These are phyloP conservation scores for Micrasema longulum DNA, from an alignment of 1,140 invertebrate genomes.

Conservation along the genomic window DNA sequence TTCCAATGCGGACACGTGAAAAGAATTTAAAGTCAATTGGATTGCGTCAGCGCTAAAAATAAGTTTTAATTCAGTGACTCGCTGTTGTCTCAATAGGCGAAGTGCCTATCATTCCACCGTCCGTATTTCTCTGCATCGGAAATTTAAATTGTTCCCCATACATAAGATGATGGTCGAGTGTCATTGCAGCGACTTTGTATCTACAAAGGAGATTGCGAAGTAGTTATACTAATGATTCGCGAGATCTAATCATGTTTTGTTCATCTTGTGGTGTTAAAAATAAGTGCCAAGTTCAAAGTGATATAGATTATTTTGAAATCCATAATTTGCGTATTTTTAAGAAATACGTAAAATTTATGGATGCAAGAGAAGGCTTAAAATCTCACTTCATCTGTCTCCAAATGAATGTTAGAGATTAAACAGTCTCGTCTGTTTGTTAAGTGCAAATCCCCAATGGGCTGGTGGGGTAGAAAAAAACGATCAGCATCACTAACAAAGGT, in stretches of 20 bases:
- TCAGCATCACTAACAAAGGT: conserved; percentile 26
- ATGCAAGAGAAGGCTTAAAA: no score
- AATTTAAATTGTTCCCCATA: conserved; percentile 31
- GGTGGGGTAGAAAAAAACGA: conserved; percentile 27
- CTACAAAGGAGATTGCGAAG: background rate
- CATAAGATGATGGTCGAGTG: conserved; percentile 3
- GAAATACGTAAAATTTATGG: background rate
- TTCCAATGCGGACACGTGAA: conserved; percentile 4
- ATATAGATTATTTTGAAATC: background rate
- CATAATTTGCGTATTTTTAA: background rate
- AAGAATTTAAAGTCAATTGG: conserved; percentile 30
- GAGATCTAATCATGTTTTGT: conserved; percentile 19
- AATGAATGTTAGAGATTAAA: conserved; percentile 15
- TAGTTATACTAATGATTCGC: conserved; percentile 1
- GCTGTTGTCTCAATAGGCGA: conserved; percentile 21
- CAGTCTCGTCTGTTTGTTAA: no score
- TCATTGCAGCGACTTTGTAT: conserved; percentile 33
- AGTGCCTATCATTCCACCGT: conserved; percentile 4
- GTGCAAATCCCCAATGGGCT: conserved; percentile 1
- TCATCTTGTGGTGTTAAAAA: background rate
- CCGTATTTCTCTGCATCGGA: conserved; percentile 16
- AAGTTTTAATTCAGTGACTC: conserved; percentile 17
- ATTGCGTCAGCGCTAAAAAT: conserved; percentile 26
- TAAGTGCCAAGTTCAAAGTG: background rate
- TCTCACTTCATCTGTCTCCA: conserved; percentile 19